These are phyloP conservation scores for Hiodon tergisus DNA, from an alignment of 2,113 vertebrate species.

Conservation along the genomic window DNA sequence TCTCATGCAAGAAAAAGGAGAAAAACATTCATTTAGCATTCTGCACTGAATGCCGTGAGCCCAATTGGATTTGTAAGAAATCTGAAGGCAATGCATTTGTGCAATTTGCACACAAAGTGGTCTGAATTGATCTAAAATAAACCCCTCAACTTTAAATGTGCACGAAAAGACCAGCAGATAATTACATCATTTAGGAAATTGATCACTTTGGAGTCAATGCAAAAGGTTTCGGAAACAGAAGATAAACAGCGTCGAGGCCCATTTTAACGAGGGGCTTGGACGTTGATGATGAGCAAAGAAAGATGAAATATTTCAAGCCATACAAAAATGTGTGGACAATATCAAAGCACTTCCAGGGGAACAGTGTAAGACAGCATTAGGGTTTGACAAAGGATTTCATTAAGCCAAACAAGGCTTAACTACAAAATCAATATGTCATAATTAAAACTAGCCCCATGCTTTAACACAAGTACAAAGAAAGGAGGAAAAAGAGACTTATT, in stretches of 20 bases:
- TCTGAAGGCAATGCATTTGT: slow-evolving; percentile 76
- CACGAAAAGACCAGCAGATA: slow-evolving; percentile 68
- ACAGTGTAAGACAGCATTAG: slow-evolving; percentile 73
- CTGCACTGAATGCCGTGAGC: slow-evolving; percentile 57
- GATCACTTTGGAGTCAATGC: slow-evolving; percentile 79
- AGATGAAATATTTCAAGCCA: slow-evolving; percentile 47
- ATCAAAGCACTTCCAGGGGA: slow-evolving; percentile 57
- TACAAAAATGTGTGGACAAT: slow-evolving; percentile 51
- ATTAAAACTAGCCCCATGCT: slow-evolving; percentile 70
- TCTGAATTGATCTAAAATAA: slow-evolving; percentile 82
- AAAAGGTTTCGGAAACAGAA: slow-evolving; percentile 79
- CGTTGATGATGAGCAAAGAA: slow-evolving; percentile 40
- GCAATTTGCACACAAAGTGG: slow-evolving; percentile 80
- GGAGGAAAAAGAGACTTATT: slow-evolving; percentile 57
- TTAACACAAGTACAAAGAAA: slow-evolving; percentile 50
- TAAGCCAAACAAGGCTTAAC: slow-evolving; percentile 84
- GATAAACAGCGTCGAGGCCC: slow-evolving; percentile 70
- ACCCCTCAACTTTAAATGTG: slow-evolving; percentile 80
- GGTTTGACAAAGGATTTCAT: slow-evolving; percentile 89
- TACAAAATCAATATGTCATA: slow-evolving; percentile 83
- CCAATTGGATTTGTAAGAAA: slow-evolving; percentile 78
- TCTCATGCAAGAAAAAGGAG: slow-evolving; percentile 28
- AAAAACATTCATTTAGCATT: slow-evolving; percentile 63
- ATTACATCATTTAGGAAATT: slow-evolving; percentile 89
- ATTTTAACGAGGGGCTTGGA: slow-evolving; percentile 69